A percentile compares a stretch with the other conserved stretches of the same genome.
Evolutionary conservation across 2,797 vertebrate species (phyloP).

Genomic region (Gastrophryne carolinensis): DNA sequence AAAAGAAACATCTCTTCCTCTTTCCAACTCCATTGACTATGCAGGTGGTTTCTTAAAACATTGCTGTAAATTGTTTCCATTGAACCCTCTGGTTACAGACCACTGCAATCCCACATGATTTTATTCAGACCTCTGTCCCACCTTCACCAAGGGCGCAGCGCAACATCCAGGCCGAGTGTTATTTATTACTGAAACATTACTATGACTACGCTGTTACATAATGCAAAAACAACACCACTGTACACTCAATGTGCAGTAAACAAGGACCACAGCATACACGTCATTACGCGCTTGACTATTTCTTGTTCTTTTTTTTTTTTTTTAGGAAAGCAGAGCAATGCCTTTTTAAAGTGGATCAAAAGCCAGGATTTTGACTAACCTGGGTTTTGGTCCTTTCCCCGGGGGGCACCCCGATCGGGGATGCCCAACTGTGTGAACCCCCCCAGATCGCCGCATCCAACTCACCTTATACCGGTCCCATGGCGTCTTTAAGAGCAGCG

Average conservation of each 20-base stretch:
- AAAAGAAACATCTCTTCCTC: conserved; percentile 73
- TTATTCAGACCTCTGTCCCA: conserved; percentile 68
- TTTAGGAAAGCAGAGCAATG: no score
- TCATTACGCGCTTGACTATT: background rate
- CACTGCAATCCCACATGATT: conserved; percentile 72
- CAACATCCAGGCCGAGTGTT: background rate
- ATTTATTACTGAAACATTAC: background rate
- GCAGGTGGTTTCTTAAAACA: conserved; percentile 77
- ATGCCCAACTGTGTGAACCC: no score
- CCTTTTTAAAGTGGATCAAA: no score
- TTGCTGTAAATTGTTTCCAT: conserved; percentile 79
- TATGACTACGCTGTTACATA: background rate
- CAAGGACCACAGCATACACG: background rate
- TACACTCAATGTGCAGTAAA: background rate
- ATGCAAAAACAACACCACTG: background rate
- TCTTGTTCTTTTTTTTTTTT: no score
- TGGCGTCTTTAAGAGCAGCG: no score
- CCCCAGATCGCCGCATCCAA: no score
- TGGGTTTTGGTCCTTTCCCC: no score
- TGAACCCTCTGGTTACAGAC: conserved; percentile 74
- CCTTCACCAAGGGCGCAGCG: conserved; percentile 44
- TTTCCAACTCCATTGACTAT: conserved; percentile 61
- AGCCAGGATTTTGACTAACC: no score
- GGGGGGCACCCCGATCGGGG: no score
- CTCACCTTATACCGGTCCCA: no score